These are phyloP conservation scores for Tamandua tetradactyla DNA, from an alignment of 2,797 vertebrate species.

Conservation along the genomic window DNA sequence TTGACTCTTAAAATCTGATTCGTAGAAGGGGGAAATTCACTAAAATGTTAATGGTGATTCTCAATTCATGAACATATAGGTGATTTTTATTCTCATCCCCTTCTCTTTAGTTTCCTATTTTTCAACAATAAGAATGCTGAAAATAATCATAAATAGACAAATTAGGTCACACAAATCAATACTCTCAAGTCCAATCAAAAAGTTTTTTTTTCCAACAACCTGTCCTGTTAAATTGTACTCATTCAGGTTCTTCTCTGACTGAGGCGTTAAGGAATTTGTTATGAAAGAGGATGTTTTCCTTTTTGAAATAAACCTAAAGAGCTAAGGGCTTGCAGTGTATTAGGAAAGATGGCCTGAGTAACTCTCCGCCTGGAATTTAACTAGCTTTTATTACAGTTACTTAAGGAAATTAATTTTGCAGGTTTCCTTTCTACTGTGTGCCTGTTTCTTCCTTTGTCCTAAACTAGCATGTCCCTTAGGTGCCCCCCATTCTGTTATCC, in stretches of 20 bases:
- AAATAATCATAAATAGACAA: background rate
- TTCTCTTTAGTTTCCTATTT: conserved; percentile 48
- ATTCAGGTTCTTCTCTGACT: background rate
- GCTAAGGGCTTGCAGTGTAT: background rate
- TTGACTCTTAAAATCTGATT: conserved; percentile 30
- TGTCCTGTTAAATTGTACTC: background rate
- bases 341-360: background rate
- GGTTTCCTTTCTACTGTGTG: background rate
- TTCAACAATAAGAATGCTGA: background rate
- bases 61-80: background rate
- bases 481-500: background rate
- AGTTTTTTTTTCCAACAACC: conserved; percentile 5
- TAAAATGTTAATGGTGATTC: conserved; percentile 12
- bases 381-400: background rate
- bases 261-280: conserved; percentile 2
- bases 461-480: background rate
- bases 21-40: background rate
- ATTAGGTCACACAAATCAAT: conserved; percentile 35
- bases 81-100: conserved; percentile 47
- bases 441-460: background rate
- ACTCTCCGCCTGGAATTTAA: background rate
- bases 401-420: conserved; percentile 10
- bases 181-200: conserved; percentile 19
- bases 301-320: background rate
- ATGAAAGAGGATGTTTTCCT: background rate